phyloP scores from a whole-genome alignment of 2,113 vertebrate species.

The Sialia sialis region DNA sequence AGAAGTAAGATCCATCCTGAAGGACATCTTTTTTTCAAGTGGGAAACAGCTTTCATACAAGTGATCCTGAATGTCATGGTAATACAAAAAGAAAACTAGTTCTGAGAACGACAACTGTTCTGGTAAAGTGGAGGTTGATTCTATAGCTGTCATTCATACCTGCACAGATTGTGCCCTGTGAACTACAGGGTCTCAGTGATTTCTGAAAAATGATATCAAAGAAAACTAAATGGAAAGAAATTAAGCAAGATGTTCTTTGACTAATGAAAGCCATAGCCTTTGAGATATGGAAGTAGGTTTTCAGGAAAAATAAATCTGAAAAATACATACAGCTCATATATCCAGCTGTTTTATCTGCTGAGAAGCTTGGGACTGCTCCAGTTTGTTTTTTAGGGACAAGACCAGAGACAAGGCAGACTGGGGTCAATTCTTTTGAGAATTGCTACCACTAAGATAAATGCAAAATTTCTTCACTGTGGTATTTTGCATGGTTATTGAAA shows the following conservation, averaged over 20 bases:
- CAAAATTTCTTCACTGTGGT: neutral
- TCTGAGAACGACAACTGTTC: neutral
- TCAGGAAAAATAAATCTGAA: neutral
- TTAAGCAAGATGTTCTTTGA: neutral
- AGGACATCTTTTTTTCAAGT: constrained; percentile 14
- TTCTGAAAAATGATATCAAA: neutral
- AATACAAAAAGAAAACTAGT: neutral
- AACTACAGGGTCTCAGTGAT: neutral
- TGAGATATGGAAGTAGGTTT: neutral
- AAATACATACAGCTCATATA: neutral
- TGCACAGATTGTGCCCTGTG: neutral
- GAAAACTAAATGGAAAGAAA: neutral
- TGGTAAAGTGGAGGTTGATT: neutral
- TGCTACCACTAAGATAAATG: neutral
- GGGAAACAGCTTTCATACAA: constrained; percentile 5
- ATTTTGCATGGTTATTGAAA: neutral
- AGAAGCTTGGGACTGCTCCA: neutral
- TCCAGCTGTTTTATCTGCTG: neutral
- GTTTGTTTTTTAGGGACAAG: neutral
- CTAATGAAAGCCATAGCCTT: neutral
- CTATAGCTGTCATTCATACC: neutral
- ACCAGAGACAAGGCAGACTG: neutral
- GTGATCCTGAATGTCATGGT: constrained; percentile 20
- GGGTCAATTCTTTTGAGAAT: neutral
- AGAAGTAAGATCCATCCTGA: neutral